Evolutionary conservation across 2,797 vertebrate species (phyloP), one percentile per base, ranked within the genome.

Genomic region (Lacerta bilineata): DNA sequence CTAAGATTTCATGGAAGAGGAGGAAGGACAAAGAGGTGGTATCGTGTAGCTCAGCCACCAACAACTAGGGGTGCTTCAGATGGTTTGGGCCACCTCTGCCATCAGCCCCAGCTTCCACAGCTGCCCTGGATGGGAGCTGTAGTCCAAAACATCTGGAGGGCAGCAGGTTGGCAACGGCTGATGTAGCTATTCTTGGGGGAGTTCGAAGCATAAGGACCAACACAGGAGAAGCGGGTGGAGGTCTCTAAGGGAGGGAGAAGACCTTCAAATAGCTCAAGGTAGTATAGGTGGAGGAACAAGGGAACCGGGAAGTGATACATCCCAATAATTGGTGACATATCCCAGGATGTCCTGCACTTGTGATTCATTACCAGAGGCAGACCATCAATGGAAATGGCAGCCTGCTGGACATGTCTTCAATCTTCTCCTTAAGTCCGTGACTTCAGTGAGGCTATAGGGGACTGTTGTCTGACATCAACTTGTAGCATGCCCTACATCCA

Each of bases 401-500:
- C 59, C 50, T 80, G 20, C 23, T 1, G 1, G 4, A 2, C 33
- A 18, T 1, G 8, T 43, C 11, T 29, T 76, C 76, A 4, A 36
- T 71, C 20, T 23, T 64, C 0, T 4, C 17, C 64, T 27, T 25
- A 3, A 5, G 59, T 68, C 41, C 72, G 0, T 78, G 33, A 17
- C 33, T 87, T 15, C 29, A 8, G 5, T 90, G 84, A 72, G 69
- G 18, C 8, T 18, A 1, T 55, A 83, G 23, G 77, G 75, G 77
- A 61, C 0, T 69, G 27, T 0, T 0, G 84, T 85, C 5, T 5
- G 88, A 69, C 33, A 17, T 8, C 5, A 0, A 0, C 43, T 74
- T 11, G 84, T 79, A 9, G 5, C 10, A 27, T 0, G 0, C 50
- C 77, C 69, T 72, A 59, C 93, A 79, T 41, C n/a, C n/a, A 50